Evolutionary conservation across 2,113 vertebrate genomes (phyloP).

Genomic region (Carlito syrichta): DNA sequence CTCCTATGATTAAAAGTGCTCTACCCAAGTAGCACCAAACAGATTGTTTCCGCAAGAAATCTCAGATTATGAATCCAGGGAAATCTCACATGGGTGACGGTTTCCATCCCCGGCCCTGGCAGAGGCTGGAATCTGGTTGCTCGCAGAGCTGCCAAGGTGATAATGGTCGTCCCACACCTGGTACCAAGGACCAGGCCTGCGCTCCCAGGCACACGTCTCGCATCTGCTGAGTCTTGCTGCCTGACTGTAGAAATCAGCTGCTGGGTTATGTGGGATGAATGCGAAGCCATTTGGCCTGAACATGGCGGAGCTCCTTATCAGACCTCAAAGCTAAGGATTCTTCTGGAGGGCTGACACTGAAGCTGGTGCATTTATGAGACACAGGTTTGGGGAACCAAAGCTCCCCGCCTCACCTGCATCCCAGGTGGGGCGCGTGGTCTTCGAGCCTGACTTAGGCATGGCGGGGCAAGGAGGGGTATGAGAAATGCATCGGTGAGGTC

Average conservation of each 20-base stretch:
- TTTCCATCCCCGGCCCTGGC: fast-evolving
- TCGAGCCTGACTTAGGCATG: too few species aligned
- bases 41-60: background rate
- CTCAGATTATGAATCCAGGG: background rate
- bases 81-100: background rate
- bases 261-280: background rate
- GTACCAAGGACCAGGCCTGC: background rate
- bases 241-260: background rate
- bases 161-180: background rate
- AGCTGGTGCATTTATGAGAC: background rate
- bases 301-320: fast-evolving
- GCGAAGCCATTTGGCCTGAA: background rate
- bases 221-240: fast-evolving
- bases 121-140: background rate
- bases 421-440: too few species aligned
- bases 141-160: fast-evolving
- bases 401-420: background rate
- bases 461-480: fast-evolving
- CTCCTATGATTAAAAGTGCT: background rate
- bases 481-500: background rate
- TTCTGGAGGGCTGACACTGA: background rate
- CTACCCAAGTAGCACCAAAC: background rate
- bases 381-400: too few species aligned
- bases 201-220: background rate
- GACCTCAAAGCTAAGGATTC: background rate